Evolutionary conservation across 2,888 invertebrate species (phyloP).

Genomic region (Plebejus melissa): DNA sequence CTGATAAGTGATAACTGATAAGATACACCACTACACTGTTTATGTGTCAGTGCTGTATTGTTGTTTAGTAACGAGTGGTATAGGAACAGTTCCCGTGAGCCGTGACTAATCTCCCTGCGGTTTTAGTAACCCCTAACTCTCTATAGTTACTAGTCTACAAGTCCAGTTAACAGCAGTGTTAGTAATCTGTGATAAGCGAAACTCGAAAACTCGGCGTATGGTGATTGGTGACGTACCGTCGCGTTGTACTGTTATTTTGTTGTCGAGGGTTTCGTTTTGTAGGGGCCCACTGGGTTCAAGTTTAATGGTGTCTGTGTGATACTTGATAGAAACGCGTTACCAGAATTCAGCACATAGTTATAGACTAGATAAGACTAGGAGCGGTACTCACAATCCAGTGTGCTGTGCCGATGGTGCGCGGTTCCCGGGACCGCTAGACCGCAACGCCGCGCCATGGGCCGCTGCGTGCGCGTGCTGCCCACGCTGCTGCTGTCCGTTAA

Average conservation of each 20-base stretch:
- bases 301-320: neutral
- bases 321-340: neutral
- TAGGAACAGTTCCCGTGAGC: neutral
- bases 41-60: neutral
- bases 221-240: neutral
- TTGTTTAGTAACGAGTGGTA: neutral
- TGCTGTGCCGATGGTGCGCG: neutral
- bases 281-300: neutral
- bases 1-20: constrained; percentile 29
- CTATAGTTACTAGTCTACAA: neutral
- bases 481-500: constrained; percentile 54
- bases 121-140: neutral
- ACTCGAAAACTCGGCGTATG: neutral
- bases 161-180: neutral
- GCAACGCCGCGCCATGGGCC: constrained; percentile 36
- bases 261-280: neutral
- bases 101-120: neutral
- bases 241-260: neutral
- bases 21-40: constrained; percentile 7
- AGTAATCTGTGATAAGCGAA: neutral
- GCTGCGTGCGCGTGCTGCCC: constrained; percentile 43
- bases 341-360: neutral
- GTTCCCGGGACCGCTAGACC: neutral
- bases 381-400: neutral
- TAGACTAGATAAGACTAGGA: neutral